A percentile compares a stretch with the other conserved stretches of the same genome.
These are phyloP conservation scores for Tubiluchus corallicola DNA, from an alignment of 2,888 invertebrate species.

Conservation along the genomic window DNA sequence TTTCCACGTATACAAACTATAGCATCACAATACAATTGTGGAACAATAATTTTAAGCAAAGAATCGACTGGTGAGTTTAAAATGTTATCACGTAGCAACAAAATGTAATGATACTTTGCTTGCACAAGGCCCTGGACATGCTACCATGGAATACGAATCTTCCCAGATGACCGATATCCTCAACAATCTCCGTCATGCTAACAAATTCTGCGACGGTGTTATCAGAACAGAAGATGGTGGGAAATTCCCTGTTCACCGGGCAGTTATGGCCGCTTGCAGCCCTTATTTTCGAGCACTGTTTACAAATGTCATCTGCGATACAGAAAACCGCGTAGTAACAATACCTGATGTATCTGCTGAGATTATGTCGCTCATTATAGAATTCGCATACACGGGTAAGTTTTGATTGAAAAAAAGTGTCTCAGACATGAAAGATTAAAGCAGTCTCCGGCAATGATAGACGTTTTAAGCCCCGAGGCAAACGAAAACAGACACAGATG, in stretches of 20 bases:
- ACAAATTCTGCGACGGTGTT: conserved; percentile 42
- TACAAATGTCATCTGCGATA: conserved; percentile 40
- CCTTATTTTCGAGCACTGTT: conserved; percentile 53
- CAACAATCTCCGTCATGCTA: conserved; percentile 36
- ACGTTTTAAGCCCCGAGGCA: too few relatives aligned
- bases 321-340: conserved; percentile 8
- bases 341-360: conserved; percentile 22
- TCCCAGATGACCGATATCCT: background rate
- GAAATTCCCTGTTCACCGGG: conserved; percentile 45
- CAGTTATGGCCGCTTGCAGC: conserved; percentile 49
- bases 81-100: too few relatives aligned
- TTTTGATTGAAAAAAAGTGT: too few relatives aligned
- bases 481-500: too few relatives aligned
- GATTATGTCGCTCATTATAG: conserved; percentile 44
- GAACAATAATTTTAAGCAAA: too few relatives aligned
- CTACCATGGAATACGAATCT: background rate
- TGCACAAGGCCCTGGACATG: too few relatives aligned
- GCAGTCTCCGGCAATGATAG: too few relatives aligned
- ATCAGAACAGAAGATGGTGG: conserved; percentile 43
- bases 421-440: too few relatives aligned
- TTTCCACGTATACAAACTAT: too few relatives aligned
- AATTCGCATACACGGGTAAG: conserved; percentile 52
- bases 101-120: too few relatives aligned
- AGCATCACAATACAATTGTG: too few relatives aligned
- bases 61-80: too few relatives aligned